Evolutionary conservation across 2,113 vertebrate genomes (phyloP), one percentile per base, ranked within the genome.

Genomic region (Carassius carassius): DNA sequence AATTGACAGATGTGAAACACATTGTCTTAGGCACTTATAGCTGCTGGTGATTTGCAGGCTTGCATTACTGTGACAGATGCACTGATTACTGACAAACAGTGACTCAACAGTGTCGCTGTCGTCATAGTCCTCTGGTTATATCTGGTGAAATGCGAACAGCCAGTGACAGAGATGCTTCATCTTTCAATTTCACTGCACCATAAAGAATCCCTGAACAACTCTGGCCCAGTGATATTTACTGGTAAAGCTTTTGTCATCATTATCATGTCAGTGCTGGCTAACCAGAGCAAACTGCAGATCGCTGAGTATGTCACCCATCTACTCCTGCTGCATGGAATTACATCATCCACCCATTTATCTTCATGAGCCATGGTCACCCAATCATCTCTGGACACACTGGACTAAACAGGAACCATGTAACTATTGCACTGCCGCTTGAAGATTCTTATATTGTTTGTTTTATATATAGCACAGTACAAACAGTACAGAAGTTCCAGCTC

Each of bases 201-300:
- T 93, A 91, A 93, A 93, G 88, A 73, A 88, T 89, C 88, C 92
- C 89, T 87, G 84, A 87, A 88, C 87, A 82, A 87, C 88, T 90
- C 79, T 80, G 87, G 85, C 89, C 87, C 72, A 90, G 87, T 23
- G 21, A 84, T 89, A 87, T 89, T 91, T 90, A 91, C 92, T 90
- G 90, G 89, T 90, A 87, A 91, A 90, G 90, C 74, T 92, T 93
- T 91, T 93, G 93, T 93, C 93, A 94, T 93, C 91, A 92, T 92
- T 92, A 92, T 82, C 10, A 90, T 94, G 90, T 92, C 91, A 92
- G 78, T 73, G 89, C 88, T 88, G 89, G 90, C 88, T 91, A 75
- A 85, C 60, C 73, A 23, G 32, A 72, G 74, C 70, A 77, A 85
- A 85, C 69, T 88, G 90, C 88, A 69, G 49, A 82, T 88, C 78